Percentiles rank a stretch among this genome's conserved stretches.
phyloP scores from a whole-genome alignment of 30 jellyfish, hydroid and myxozoan species.

The Aurelia aurita region DNA sequence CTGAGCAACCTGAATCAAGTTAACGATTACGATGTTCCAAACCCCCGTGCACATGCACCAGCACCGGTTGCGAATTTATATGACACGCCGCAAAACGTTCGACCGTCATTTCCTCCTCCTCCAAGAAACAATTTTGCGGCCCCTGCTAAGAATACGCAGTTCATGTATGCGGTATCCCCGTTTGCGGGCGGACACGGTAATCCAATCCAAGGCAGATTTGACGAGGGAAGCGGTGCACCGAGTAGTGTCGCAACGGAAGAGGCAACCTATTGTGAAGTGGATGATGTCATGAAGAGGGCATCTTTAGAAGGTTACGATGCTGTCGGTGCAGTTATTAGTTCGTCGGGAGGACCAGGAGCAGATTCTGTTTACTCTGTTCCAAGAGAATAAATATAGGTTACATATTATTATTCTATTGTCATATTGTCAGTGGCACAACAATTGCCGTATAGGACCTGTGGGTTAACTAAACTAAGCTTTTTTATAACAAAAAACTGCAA shows the following conservation, averaged over 20 bases:
- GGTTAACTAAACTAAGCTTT: no score
- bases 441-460: no score
- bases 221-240: background rate
- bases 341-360: background rate
- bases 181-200: constrained; percentile 53
- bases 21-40: background rate
- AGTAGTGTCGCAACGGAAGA: constrained; percentile 10
- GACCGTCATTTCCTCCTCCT: background rate
- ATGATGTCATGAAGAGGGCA: constrained; percentile 13
- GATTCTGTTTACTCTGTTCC: constrained; percentile 54
- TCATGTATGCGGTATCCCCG: constrained; percentile 69
- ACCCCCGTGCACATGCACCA: background rate
- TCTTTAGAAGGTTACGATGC: constrained; percentile 44
- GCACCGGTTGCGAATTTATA: background rate
- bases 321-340: constrained; percentile 43
- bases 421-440: no score
- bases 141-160: constrained; percentile 28
- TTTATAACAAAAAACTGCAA: no score
- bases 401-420: no score
- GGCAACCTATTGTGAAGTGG: constrained; percentile 59
- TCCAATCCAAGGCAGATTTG: constrained; percentile 28
- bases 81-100: background rate
- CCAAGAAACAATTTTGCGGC: background rate
- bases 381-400: constrained; percentile 17
- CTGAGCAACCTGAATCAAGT: background rate